phyloP scores from a whole-genome alignment of 2,797 vertebrate species.

The Galago senegalensis region DNA sequence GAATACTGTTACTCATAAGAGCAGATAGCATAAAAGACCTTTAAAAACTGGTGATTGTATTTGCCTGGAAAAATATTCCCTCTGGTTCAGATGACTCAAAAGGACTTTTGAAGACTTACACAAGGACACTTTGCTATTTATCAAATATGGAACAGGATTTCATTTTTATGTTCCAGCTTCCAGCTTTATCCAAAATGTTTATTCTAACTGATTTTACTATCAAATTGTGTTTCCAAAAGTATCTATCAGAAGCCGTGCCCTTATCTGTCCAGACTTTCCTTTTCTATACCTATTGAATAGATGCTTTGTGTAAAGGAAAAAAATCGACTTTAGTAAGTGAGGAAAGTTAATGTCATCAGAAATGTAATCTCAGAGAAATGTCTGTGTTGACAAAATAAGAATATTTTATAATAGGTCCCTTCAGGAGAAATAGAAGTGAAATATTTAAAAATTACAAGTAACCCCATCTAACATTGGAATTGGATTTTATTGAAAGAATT shows the following conservation, averaged over 20 bases:
- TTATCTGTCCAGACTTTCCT: background rate
- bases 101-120: background rate
- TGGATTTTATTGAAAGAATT: background rate
- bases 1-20: background rate
- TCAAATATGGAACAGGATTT: background rate
- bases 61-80: background rate
- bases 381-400: background rate
- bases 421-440: background rate
- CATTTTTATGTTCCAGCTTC: background rate
- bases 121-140: background rate
- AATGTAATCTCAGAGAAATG: background rate
- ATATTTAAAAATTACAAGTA: background rate
- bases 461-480: background rate
- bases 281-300: background rate
- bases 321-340: background rate
- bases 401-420: constrained; percentile 17
- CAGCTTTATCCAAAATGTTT: background rate
- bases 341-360: constrained; percentile 13
- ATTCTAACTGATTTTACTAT: background rate
- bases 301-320: background rate
- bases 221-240: background rate
- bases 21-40: background rate
- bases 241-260: background rate
- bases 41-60: background rate
- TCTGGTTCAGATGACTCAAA: background rate